phyloP scores from a whole-genome alignment of 2,888 invertebrate species.

The Hetaerina titia region DNA sequence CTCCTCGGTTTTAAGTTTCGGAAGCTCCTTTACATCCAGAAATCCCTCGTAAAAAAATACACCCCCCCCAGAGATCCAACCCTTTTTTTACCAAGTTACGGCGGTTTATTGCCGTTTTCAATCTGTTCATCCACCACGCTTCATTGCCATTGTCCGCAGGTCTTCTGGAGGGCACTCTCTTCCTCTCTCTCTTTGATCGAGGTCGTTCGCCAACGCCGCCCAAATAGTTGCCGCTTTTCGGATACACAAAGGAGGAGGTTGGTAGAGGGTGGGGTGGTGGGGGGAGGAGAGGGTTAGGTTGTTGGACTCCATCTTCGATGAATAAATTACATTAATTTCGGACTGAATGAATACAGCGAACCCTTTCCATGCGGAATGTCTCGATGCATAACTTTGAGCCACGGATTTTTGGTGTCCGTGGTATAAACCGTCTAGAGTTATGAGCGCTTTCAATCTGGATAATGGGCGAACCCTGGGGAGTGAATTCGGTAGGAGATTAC shows the following conservation, averaged over 20 bases:
- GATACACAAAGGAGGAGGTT: neutral
- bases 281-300: too few relatives aligned
- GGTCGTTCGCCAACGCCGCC: neutral
- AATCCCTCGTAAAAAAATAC: neutral
- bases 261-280: too few relatives aligned
- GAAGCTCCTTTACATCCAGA: neutral
- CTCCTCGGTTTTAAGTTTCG: conserved; percentile 27
- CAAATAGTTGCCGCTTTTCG: neutral
- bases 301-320: neutral
- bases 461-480: neutral
- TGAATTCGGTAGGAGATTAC: neutral
- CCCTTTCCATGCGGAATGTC: neutral
- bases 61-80: neutral
- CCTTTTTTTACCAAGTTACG: neutral
- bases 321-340: conserved; percentile 10
- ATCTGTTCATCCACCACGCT: neutral
- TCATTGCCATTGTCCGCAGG: neutral
- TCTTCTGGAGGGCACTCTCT: neutral
- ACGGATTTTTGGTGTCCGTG: neutral
- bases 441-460: neutral
- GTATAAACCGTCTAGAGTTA: neutral
- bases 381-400: conserved; percentile 7
- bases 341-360: neutral
- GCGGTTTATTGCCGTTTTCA: neutral
- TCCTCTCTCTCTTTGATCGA: neutral